phyloP scores from a whole-genome alignment of 2,888 invertebrate species.

The Metacarcinus magister region DNA sequence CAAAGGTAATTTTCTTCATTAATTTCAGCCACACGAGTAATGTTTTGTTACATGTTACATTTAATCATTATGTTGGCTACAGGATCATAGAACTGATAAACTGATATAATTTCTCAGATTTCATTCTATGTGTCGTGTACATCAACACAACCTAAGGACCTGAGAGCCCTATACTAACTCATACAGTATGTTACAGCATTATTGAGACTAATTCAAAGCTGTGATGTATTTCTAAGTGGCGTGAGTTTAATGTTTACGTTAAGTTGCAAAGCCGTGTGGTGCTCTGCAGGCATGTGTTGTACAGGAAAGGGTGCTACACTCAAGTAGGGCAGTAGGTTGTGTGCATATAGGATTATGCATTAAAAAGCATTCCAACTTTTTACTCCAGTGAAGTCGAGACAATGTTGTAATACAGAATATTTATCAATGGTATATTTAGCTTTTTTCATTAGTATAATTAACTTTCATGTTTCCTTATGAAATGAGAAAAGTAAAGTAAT shows the following conservation, averaged over 20 bases:
- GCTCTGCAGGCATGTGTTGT: conserved; percentile 37
- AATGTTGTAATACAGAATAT: conserved; percentile 1
- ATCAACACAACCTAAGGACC: not conserved
- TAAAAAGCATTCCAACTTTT: conserved; percentile 7
- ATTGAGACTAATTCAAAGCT: not conserved
- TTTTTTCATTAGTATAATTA: not conserved
- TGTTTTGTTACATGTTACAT: not conserved
- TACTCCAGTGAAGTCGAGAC: not conserved
- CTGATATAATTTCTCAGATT: not conserved
- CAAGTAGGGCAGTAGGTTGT: not conserved
- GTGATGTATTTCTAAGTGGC: conserved; percentile 27
- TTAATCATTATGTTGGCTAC: not conserved
- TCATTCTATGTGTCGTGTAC: not conserved
- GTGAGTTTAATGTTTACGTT: not conserved
- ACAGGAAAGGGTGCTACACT: conserved; percentile 37
- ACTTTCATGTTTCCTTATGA: not conserved
- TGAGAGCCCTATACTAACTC: not conserved
- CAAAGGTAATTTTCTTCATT: not conserved
- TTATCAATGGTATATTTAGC: not conserved
- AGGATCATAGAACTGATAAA: not conserved
- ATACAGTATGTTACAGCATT: not conserved
- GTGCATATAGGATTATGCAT: not conserved
- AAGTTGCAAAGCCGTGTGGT: not conserved
- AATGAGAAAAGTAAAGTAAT: not conserved
- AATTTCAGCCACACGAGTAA: not conserved